phyloP scores from a whole-genome alignment of 2,888 invertebrate genomes.

The Tipula vernalis region DNA sequence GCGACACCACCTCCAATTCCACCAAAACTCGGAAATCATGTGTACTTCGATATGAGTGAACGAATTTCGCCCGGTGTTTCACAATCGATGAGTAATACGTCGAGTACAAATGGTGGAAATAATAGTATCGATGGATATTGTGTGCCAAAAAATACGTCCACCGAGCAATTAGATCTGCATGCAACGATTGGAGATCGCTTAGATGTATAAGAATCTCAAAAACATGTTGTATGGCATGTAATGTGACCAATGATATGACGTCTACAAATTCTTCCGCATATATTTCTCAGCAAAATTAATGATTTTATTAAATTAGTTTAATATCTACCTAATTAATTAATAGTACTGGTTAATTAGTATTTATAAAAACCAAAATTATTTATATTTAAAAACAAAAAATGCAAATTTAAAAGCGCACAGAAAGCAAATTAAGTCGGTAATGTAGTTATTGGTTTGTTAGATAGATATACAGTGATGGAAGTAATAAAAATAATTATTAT shows the following conservation, averaged over 20 bases:
- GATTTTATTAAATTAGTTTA: background rate
- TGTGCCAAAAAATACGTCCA: conserved; percentile 22
- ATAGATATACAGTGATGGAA: background rate
- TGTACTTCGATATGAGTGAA: conserved; percentile 4
- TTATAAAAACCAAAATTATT: background rate
- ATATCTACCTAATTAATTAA: background rate
- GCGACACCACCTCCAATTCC: conserved; percentile 30
- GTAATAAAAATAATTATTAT: background rate
- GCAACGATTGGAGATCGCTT: background rate
- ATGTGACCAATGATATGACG: background rate
- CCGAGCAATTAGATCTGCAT: background rate
- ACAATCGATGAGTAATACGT: background rate
- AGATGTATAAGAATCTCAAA: background rate
- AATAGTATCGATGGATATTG: conserved; percentile 23
- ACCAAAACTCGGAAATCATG: conserved; percentile 23
- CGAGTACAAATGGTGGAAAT: background rate
- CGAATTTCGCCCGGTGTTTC: conserved; percentile 10
- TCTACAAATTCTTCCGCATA: background rate
- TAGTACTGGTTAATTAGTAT: background rate
- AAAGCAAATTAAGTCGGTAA: background rate
- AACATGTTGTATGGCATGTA: background rate
- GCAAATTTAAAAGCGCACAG: background rate
- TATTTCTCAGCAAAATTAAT: background rate
- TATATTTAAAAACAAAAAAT: background rate
- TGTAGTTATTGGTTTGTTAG: background rate